Conservation (phyloP, 1,140 invertebrate species). For the fruit fly (Drosophila melanogaster) region Release_6_plus_ISO1_MT NC_004354.4:20640001-20640500, state of each 20-base stretch:
- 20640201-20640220: slow-evolving; percentile 14
- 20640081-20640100: not conserved
- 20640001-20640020: too few species aligned
- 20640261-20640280: slow-evolving; percentile 69
- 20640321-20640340: slow-evolving; percentile 62
- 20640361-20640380: slow-evolving; percentile 58
- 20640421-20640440: slow-evolving; percentile 84
- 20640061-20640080: not conserved
- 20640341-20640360: not conserved
- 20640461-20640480: slow-evolving; percentile 81
- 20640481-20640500: slow-evolving; percentile 11
- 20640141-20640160: slow-evolving; percentile 28
- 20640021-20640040: too few species aligned
- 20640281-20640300: slow-evolving; percentile 82
- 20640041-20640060: not conserved
- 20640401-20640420: slow-evolving; percentile 33
- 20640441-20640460: slow-evolving; percentile 84
- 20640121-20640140: not conserved
- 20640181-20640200: slow-evolving; percentile 1
- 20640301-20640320: slow-evolving; percentile 82
- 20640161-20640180: slow-evolving; percentile 30
- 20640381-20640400: slow-evolving; percentile 63
- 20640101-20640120: too few species aligned
- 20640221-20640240: slow-evolving; percentile 61
- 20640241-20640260: slow-evolving; percentile 28